Conservation (phyloP, 2,797 vertebrate genomes). For the Spinibarbus caldwelli region DNA sequence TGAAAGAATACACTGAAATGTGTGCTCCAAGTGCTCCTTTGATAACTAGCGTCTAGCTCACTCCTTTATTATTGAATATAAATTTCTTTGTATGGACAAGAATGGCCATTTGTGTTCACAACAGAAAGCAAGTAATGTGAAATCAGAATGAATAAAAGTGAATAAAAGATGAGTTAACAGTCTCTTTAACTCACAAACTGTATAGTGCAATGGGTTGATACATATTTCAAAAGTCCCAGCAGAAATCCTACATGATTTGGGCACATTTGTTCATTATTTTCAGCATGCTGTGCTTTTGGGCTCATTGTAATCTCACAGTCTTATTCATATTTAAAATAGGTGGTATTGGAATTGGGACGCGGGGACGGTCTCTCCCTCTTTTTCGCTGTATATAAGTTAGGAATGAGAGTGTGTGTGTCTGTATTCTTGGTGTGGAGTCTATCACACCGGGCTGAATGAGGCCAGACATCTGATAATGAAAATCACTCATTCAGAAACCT, state of each 20-base stretch:
- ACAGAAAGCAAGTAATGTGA: neutral
- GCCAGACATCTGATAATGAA: constrained; percentile 1
- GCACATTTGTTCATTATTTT: neutral
- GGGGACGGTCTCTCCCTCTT: neutral
- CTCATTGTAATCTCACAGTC: neutral
- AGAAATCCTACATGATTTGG: neutral
- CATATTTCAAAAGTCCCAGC: neutral
- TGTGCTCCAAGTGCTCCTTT: neutral
- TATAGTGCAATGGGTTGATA: neutral
- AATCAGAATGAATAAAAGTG: neutral
- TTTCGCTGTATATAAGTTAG: neutral
- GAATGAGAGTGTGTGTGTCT: constrained; percentile 37
- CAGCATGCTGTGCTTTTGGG: neutral
- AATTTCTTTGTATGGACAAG: neutral
- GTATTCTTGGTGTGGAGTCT: neutral
- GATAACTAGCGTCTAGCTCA: neutral
- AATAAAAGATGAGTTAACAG: neutral
- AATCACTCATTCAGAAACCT: constrained; percentile 10
- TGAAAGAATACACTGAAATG: neutral
- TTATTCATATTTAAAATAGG: constrained; percentile 6
- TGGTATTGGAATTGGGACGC: neutral
- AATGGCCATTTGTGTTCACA: neutral
- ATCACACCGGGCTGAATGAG: neutral
- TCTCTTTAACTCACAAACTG: neutral
- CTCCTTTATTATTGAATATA: neutral